phyloP scores from a whole-genome alignment of 64 coral and sea anemone genomes.

The Acropora yongei region DNA sequence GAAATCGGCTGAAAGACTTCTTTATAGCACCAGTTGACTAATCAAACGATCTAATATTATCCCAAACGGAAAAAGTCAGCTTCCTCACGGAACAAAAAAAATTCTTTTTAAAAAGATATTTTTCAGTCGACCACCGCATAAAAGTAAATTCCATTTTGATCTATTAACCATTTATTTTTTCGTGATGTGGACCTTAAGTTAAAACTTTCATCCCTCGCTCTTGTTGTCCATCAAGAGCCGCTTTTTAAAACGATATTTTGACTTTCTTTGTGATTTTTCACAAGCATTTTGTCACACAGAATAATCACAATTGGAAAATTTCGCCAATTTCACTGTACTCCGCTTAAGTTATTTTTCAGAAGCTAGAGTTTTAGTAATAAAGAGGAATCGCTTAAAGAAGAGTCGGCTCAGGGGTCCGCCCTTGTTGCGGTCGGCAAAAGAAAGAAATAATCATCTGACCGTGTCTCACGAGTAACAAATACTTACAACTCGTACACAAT shows the following conservation, averaged over 20 bases:
- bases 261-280: background rate
- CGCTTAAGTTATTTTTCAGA: too few species aligned
- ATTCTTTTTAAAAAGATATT: background rate
- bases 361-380: background rate
- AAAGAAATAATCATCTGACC: background rate
- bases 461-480: background rate
- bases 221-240: too few species aligned
- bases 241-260: background rate
- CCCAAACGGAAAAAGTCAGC: background rate
- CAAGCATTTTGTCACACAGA: too few species aligned
- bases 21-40: too few species aligned
- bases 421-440: background rate
- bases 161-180: background rate
- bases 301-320: too few species aligned
- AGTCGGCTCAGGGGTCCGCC: too few species aligned
- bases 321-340: too few species aligned
- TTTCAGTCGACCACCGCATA: too few species aligned
- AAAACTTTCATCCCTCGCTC: background rate
- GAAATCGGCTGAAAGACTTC: too few species aligned
- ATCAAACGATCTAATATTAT: background rate
- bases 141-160: background rate
- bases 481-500: background rate
- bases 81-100: background rate
- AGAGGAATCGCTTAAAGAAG: background rate
- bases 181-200: background rate